Conservation (phyloP, 2,113 vertebrate genomes). For the Salvelinus sp. region DNA sequence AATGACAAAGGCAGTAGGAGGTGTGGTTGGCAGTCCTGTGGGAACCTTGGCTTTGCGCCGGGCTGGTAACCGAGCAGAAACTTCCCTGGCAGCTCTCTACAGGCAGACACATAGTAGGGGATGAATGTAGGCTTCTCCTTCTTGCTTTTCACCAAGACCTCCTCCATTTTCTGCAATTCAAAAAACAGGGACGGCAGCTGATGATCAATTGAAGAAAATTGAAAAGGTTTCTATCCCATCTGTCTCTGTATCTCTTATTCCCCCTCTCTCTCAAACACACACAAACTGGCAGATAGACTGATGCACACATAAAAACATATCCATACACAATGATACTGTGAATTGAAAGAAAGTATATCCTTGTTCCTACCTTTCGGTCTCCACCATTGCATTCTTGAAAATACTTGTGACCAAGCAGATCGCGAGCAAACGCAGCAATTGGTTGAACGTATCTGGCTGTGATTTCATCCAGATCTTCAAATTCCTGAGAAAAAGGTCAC, state of each 20-base stretch:
- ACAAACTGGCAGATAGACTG: background rate
- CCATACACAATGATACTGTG: background rate
- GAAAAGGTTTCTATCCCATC: background rate
- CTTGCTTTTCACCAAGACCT: constrained; percentile 84
- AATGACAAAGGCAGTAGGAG: constrained; percentile 33
- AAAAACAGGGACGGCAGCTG: background rate
- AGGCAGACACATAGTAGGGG: constrained; percentile 86
- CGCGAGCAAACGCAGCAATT: constrained; percentile 96
- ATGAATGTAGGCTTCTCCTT: constrained; percentile 90
- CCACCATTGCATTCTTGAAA: constrained; percentile 91
- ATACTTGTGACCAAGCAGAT: constrained; percentile 93
- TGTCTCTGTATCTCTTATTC: background rate
- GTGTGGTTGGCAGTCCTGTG: constrained; percentile 18
- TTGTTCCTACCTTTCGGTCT: constrained; percentile 82
- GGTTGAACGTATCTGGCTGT: constrained; percentile 96
- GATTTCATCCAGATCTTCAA: constrained; percentile 98
- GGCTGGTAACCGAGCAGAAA: constrained; percentile 87
- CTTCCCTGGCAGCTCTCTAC: constrained; percentile 88
- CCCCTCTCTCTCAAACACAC: background rate
- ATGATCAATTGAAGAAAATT: background rate
- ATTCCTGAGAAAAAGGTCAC: constrained; percentile 78
- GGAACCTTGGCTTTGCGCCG: constrained; percentile 83
- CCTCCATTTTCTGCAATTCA: constrained; percentile 84
- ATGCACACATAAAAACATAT: background rate
- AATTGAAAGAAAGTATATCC: background rate